Conservation (phyloP, 2,888 invertebrate species). For the Diploptera punctata region DNA sequence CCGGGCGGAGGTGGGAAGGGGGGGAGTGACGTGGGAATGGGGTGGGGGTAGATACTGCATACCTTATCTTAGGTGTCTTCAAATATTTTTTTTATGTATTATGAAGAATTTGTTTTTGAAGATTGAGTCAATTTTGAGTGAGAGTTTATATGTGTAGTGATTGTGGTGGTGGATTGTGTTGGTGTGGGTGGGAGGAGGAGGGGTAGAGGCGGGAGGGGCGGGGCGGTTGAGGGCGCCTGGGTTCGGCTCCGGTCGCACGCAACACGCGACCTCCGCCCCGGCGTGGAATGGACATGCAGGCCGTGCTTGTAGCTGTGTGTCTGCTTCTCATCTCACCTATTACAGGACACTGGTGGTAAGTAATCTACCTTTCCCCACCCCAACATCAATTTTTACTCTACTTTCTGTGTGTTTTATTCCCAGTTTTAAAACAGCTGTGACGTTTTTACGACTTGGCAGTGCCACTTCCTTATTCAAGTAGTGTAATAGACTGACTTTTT, state of each 20-base stretch:
- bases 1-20: constrained; percentile 13
- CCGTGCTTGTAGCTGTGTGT: constrained; percentile 82
- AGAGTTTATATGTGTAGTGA: constrained; percentile 14
- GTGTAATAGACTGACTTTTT: not conserved
- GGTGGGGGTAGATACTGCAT: constrained; percentile 18
- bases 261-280: constrained; percentile 49
- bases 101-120: not conserved
- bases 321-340: constrained; percentile 87
- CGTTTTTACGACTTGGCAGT: not conserved
- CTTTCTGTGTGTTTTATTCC: not conserved
- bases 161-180: not conserved
- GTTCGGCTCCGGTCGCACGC: constrained; percentile 48
- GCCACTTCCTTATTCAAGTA: not conserved
- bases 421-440: not conserved
- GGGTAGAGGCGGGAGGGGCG: constrained; percentile 47
- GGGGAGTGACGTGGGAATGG: constrained; percentile 39
- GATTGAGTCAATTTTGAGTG: not conserved
- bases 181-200: constrained; percentile 12
- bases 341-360: constrained; percentile 89
- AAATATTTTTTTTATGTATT: not conserved
- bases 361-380: constrained; percentile 48
- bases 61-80: not conserved
- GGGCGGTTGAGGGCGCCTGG: constrained; percentile 51
- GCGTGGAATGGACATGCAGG: constrained; percentile 64
- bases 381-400: not conserved